Evolutionary conservation across 2,888 invertebrate genomes (phyloP), one percentile per base, ranked within the genome.

Genomic region (Agonopterix heracliana): DNA sequence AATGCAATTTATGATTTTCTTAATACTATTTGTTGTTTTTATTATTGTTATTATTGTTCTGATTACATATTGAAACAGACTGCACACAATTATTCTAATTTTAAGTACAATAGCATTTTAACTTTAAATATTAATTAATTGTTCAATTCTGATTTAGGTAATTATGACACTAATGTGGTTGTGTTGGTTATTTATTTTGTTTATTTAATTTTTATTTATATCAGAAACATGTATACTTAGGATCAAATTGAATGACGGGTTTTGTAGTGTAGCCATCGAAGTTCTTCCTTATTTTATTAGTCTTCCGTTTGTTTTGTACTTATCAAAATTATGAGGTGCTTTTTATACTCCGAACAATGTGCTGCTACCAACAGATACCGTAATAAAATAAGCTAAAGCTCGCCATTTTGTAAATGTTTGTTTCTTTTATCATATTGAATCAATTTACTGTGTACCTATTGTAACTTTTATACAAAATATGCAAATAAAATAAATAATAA

Each of bases 391-490:
- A 70, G 74, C 74, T 78, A 60, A 72, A 72, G 68, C 77, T 83
- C 77, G 81, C 78, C 74, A 74, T 78, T 77, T 78, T 82, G 75
- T 78, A 78, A 78, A 78, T 78, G 78, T 71, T 72, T 74, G 62
- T 76, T 78, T 76, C 62, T 67, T 71, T 78, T 66, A 71, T 70
- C 67, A 66, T 76, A 71, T 71, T 76, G 71, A 77, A 79, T 78
- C 76, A 75, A 74, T 81, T 77, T 75, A 77, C 48, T 42, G 44
- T 81, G 76, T 82, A 82, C 73, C 75, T 78, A 83, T 78, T 78
- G 78, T 85, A 81, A 82, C 81, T 87, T 87, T 87, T 87, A 86
- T 88, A 88, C 84, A 84, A 86, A 83, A 74, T 79, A 78, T 73
- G 78, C 78, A 80, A 85, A 81, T 85, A 85, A 84, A 85, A 71